These are phyloP conservation scores for Morelia viridis DNA, from an alignment of 2,797 vertebrate genomes.

Conservation along the genomic window DNA sequence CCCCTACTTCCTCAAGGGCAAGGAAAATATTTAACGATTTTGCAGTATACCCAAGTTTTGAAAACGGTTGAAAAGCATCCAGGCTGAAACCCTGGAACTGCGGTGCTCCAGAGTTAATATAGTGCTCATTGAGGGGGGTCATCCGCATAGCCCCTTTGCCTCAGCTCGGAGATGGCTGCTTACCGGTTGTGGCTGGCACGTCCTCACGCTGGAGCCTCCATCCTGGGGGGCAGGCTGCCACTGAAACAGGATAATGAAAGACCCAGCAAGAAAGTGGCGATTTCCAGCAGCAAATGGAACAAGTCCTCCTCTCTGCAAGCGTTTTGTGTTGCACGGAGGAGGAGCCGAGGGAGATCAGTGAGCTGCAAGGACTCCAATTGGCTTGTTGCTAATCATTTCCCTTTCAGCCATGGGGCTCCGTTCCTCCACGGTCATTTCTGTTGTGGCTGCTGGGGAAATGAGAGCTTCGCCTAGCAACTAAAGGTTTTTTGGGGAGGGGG, in stretches of 20 bases:
- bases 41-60: background rate
- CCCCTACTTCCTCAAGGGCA: background rate
- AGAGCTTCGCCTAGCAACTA: background rate
- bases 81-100: background rate
- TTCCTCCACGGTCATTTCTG: no score
- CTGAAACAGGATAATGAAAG: background rate
- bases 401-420: background rate
- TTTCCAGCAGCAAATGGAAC: background rate
- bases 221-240: background rate
- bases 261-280: background rate
- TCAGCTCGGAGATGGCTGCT: background rate
- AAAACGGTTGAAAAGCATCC: background rate
- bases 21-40: background rate
- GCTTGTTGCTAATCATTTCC: background rate
- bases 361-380: background rate
- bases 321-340: background rate
- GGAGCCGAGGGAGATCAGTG: background rate
- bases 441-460: background rate
- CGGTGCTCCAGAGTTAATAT: background rate
- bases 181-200: background rate
- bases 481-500: background rate
- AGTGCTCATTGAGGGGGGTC: background rate
- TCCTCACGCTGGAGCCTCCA: background rate
- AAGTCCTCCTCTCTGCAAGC: background rate
- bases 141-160: background rate